Base-by-base conservation (phyloP, 1,140 invertebrate species). In the Laupala kohalensis region DNA sequence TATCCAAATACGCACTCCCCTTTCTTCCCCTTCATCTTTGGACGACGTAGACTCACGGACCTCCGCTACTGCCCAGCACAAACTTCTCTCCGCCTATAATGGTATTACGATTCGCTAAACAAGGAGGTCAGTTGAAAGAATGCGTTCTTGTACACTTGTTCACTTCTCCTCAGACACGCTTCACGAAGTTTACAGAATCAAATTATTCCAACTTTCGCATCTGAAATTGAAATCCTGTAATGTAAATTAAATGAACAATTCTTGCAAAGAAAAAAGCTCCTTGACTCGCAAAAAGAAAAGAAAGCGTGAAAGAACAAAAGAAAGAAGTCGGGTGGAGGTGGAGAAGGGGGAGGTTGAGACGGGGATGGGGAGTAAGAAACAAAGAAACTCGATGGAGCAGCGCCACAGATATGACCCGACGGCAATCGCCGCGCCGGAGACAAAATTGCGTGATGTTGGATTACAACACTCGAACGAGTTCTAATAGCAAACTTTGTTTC, bases 241-340 rank as follows among this genome's bases (percentile, higher is more conserved):
- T 29, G 67, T 68, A 68, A 68, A 68, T 68, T 68, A 68, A 68
- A 68, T 68, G 67, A 68, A 68, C 67, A 68, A 23, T 68, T 68
- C 67, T 28, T 65, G 64, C 64, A 23, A n/a, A n/a, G 29, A 29
- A 29, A 68, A 68, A 68, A 68, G 24, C 67, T 29, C 67, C 67
- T 68, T 68, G 67, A 68, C 27, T 68, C 27, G 29, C 67, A 68
- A 68, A 68, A 37, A 27, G 19, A 68, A 68, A 68, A 68, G 37
- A 53, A n/a, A n/a, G n/a, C n/a, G n/a, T n/a, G n/a, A n/a, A n/a
- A n/a, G n/a, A n/a, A n/a, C n/a, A n/a, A 53, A 53, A 53, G 37
- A 53, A 53, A 53, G 19, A 19, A 53, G 37, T 53, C 9, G 19
- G 37, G 37, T 53, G 9, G 37, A 4, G 4, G 37, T 19, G 4